Base-by-base conservation (phyloP, 1,140 invertebrate genomes). In the Drosophila saltans region DNA sequence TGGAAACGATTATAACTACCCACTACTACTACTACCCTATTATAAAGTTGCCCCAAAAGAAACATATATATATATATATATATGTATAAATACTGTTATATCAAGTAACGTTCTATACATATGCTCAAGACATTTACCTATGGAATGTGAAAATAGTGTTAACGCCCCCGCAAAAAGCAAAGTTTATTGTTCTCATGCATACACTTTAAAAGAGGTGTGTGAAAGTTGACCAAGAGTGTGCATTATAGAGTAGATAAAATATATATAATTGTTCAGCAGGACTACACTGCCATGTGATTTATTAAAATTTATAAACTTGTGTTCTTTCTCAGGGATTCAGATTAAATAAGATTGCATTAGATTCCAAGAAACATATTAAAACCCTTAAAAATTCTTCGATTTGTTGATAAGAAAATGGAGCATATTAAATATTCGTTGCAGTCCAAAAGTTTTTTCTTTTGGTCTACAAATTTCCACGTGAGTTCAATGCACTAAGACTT, bases 1-100 rank as follows among this genome's bases (percentile, higher is more conserved):
- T 64, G 45, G 61, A 40, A 76, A 72, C 84, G 83, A 89, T 86
- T 86, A 83, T 83, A 77, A 72, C 69, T 69, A 52, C 16, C 58
- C 43, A 45, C n/a, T 24, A 24, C 39, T 24, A 24, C 39, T 1
- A 40, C 8, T 16, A 16, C 39, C 21, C 24, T 8, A 7, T 10
- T 24, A 24, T 48, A 6, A 48, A 48, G 45, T n/a, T 48, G 45
- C 21, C 45, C 45, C n/a, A 11, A 52, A 52, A 52, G 24, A 21
- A 52, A 52, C 26, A 26, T 52, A 52, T 16, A 16, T 52, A 26
- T 52, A 52, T n/a, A n/a, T n/a, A n/a, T n/a, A 26, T 52, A 52
- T 16, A 16, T 52, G 10, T 52, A 52, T 3, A 52, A 26, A 36
- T 36, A 52, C 45, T 48, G 45, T 48, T 52, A 52, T 52, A 16